Percentiles rank a stretch among this genome's conserved stretches.
These are phyloP conservation scores for Lithosia quadra DNA, from an alignment of 2,888 invertebrate genomes.

Conservation along the genomic window DNA sequence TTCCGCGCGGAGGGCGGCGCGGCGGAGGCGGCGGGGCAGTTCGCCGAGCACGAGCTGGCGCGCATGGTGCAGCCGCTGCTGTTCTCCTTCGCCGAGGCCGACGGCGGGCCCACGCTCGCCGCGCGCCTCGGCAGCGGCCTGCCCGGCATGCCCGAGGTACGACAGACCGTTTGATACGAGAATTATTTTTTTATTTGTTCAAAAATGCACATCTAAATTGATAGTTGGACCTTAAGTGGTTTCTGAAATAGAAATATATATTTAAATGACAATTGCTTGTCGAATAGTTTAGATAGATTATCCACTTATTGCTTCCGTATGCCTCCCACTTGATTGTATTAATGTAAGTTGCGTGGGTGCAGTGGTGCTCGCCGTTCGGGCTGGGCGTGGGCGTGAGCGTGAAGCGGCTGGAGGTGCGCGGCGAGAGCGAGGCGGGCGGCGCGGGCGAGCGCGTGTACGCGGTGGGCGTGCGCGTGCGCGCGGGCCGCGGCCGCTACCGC, in stretches of 20 bases:
- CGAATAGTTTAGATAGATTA: no score
- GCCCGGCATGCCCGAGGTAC: slow-evolving; percentile 76
- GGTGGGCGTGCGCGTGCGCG: slow-evolving; percentile 95
- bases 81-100: slow-evolving; percentile 97
- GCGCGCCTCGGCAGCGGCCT: slow-evolving; percentile 91
- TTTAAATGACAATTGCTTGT: no score
- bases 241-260: no score
- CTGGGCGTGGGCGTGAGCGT: slow-evolving; percentile 93
- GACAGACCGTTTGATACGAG: no score
- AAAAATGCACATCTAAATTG: no score
- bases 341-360: no score
- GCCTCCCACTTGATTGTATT: no score
- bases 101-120: slow-evolving; percentile 92
- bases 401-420: slow-evolving; percentile 84
- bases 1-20: slow-evolving; percentile 96
- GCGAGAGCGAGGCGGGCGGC: slow-evolving; percentile 88
- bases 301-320: no score
- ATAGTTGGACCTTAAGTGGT: no score
- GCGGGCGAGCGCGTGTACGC: slow-evolving; percentile 89
- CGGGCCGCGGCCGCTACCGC: slow-evolving; percentile 95
- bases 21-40: slow-evolving; percentile 94
- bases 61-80: slow-evolving; percentile 96
- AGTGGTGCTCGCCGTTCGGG: slow-evolving; percentile 95
- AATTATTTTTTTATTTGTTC: no score
- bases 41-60: slow-evolving; percentile 97